A percentile compares a stretch with the other conserved stretches of the same genome.
These are phyloP conservation scores for Montifringilla adamsi DNA, from an alignment of 2,113 vertebrate genomes.

Conservation along the genomic window DNA sequence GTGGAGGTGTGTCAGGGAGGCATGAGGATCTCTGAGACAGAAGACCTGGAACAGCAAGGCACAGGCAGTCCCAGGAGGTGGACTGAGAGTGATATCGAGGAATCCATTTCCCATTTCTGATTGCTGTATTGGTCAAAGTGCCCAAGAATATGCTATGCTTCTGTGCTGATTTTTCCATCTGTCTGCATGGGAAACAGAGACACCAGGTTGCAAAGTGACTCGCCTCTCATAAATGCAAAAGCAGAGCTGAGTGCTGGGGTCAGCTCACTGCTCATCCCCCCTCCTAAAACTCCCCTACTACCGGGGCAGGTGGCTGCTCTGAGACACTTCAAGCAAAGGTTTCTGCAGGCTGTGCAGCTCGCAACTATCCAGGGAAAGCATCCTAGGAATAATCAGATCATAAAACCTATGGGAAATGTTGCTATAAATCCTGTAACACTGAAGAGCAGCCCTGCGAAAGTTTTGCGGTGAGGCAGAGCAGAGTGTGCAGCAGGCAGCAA, in stretches of 20 bases:
- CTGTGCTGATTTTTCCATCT: background rate
- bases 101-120: background rate
- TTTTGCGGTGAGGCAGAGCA: background rate
- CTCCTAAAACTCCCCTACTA: background rate
- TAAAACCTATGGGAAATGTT: background rate
- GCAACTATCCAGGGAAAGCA: background rate
- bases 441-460: fast-evolving
- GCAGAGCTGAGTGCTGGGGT: background rate
- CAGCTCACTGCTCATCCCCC: background rate
- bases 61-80: background rate
- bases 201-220: background rate
- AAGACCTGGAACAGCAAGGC: background rate
- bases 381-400: background rate
- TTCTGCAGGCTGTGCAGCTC: background rate
- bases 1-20: background rate
- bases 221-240: fast-evolving
- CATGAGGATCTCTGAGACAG: background rate
- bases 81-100: background rate
- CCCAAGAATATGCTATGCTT: background rate
- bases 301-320: background rate
- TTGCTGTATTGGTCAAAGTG: background rate
- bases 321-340: background rate
- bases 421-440: background rate
- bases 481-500: background rate
- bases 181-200: background rate